These are phyloP conservation scores for Lepidurus arcticus DNA, from an alignment of 1,140 invertebrate genomes.

Conservation along the genomic window DNA sequence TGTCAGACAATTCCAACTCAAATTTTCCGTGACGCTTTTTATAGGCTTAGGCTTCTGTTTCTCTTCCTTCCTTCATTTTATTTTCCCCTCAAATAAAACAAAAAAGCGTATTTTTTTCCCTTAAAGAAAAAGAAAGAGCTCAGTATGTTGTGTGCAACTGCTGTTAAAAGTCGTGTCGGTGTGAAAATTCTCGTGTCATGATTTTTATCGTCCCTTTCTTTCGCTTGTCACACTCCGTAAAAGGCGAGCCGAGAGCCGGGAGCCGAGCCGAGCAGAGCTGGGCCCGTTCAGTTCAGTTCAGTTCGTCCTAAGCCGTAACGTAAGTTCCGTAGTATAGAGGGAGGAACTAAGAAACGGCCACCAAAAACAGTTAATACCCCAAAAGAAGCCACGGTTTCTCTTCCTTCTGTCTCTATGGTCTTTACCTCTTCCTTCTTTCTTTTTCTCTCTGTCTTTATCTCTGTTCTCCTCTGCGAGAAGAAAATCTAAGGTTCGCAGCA, in stretches of 20 bases:
- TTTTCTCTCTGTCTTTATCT: neutral
- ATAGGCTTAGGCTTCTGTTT: neutral
- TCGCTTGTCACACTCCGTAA: slow-evolving; percentile 17
- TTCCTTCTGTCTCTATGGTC: neutral
- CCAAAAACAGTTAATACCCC: too few relatives aligned
- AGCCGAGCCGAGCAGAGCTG: too few relatives aligned
- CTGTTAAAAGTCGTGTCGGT: slow-evolving; percentile 8
- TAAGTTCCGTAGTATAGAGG: neutral
- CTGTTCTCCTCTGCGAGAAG: neutral
- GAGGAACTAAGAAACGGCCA: too few relatives aligned
- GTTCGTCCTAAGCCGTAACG: neutral
- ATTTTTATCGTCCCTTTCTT: slow-evolving; percentile 11
- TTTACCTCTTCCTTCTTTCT: neutral
- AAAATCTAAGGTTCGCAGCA: neutral
- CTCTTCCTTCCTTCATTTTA: neutral
- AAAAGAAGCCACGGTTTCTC: too few relatives aligned
- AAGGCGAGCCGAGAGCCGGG: too few relatives aligned
- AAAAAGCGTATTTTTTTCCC: neutral
- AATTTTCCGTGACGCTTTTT: neutral
- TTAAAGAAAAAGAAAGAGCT: neutral
- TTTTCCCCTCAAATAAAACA: neutral
- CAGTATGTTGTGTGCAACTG: neutral
- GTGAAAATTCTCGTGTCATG: slow-evolving; percentile 21
- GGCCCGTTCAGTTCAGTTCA: too few relatives aligned
- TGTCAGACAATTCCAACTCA: neutral